Conservation (phyloP, 2,797 vertebrate genomes). For the Gallinago nigripennis region DNA sequence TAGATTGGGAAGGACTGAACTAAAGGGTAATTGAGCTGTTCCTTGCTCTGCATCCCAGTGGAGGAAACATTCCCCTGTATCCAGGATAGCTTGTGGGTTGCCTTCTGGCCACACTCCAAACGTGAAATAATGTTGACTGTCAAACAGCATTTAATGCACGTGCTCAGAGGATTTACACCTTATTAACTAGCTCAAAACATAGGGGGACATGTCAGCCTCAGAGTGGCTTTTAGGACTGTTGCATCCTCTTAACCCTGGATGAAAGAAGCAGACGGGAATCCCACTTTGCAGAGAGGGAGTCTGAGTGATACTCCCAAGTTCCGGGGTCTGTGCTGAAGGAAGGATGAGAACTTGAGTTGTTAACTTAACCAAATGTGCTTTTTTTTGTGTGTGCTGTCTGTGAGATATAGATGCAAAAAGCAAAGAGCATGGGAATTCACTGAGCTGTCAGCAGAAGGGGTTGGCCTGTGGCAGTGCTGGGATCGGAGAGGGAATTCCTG, state of each 20-base stretch:
- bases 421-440: not conserved
- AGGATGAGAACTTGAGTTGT: not conserved
- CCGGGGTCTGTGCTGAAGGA: not conserved
- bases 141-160: not conserved
- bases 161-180: not conserved
- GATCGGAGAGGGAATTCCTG: not conserved
- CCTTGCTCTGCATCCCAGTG: not conserved
- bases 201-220: not conserved
- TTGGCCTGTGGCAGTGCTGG: not conserved
- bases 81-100: not conserved
- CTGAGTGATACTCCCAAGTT: not conserved
- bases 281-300: not conserved
- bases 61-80: not conserved
- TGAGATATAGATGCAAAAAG: not conserved
- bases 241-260: not conserved
- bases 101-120: not conserved
- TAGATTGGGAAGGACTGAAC: not conserved
- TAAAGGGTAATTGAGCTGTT: not conserved
- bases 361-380: not conserved
- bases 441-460: not conserved
- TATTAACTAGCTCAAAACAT: not conserved
- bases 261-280: not conserved
- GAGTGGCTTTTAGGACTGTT: not conserved
- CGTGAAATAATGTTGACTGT: not conserved
- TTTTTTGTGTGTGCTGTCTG: not conserved